A percentile compares a stretch with the other conserved stretches of the same genome.
phyloP scores from a whole-genome alignment of 2,888 invertebrate species.

The Epirrita christyi region DNA sequence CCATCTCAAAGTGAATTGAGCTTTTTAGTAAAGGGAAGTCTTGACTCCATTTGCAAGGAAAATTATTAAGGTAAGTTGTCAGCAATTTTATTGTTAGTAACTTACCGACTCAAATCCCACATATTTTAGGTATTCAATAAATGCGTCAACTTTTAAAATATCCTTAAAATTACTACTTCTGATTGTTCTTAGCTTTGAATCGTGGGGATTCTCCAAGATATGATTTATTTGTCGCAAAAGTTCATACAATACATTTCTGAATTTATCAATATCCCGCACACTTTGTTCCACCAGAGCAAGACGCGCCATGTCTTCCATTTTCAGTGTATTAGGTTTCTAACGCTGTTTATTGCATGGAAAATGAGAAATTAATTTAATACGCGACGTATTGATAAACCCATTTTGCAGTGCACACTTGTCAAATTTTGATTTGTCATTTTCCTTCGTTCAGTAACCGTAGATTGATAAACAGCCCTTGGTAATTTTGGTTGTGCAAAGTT shows the following conservation, averaged over 20 bases:
- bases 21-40: no score
- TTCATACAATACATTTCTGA: slow-evolving; percentile 63
- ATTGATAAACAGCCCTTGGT: slow-evolving; percentile 12
- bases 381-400: slow-evolving; percentile 44
- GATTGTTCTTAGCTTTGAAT: slow-evolving; percentile 60
- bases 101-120: slow-evolving; percentile 70
- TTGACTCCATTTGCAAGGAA: background rate
- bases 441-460: slow-evolving; percentile 46
- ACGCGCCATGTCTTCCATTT: slow-evolving; percentile 78
- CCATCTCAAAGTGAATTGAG: no score
- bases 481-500: background rate
- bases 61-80: no score
- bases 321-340: slow-evolving; percentile 37
- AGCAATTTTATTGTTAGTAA: slow-evolving; percentile 14
- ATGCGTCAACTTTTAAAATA: slow-evolving; percentile 52
- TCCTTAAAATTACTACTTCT: slow-evolving; percentile 57
- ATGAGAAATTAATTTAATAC: slow-evolving; percentile 33
- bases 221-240: slow-evolving; percentile 58
- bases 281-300: slow-evolving; percentile 74
- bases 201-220: slow-evolving; percentile 74
- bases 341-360: slow-evolving; percentile 28
- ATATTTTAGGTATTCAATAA: slow-evolving; percentile 70
- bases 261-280: slow-evolving; percentile 58
- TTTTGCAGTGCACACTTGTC: slow-evolving; percentile 60
- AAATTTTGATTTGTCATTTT: slow-evolving; percentile 70